Evolutionary conservation across 2,797 vertebrate genomes (phyloP).

Genomic region (Notolepis coatsorum): DNA sequence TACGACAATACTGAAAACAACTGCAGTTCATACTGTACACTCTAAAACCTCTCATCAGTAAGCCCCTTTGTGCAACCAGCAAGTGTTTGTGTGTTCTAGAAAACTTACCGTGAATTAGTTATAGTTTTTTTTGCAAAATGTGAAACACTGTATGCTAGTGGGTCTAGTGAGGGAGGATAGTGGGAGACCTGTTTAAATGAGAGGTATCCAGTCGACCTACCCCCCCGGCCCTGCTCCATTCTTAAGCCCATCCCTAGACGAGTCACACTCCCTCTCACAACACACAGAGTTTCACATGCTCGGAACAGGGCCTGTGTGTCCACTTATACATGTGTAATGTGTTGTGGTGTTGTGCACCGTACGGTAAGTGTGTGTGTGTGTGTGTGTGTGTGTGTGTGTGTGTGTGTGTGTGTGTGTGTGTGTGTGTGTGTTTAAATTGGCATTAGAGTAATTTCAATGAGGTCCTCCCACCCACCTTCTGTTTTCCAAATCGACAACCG

Average conservation of each 20-base stretch:
- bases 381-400: slow-evolving; percentile 28
- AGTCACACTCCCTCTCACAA: slow-evolving; percentile 60
- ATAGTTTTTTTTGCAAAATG: slow-evolving; percentile 35
- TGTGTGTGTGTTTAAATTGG: slow-evolving; percentile 42
- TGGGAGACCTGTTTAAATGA: slow-evolving; percentile 33
- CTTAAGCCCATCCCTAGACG: slow-evolving; percentile 53
- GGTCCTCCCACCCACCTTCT: slow-evolving; percentile 51
- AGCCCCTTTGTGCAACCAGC: slow-evolving; percentile 82
- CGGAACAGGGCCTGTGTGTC: slow-evolving; percentile 59
- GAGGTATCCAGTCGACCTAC: slow-evolving; percentile 32
- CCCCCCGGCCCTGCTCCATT: slow-evolving; percentile 40
- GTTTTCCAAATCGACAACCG: slow-evolving; percentile 53
- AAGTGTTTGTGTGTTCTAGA: slow-evolving; percentile 39
- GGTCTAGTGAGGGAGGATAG: slow-evolving; percentile 47
- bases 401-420: background rate
- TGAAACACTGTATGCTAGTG: slow-evolving; percentile 31
- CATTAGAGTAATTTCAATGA: slow-evolving; percentile 42
- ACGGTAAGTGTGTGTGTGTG: background rate
- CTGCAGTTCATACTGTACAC: slow-evolving; percentile 3
- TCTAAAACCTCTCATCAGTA: slow-evolving; percentile 19
- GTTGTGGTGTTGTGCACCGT: slow-evolving; percentile 43
- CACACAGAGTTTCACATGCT: slow-evolving; percentile 78
- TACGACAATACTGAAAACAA: slow-evolving; percentile 52
- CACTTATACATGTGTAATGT: slow-evolving; percentile 73
- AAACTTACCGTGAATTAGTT: slow-evolving; percentile 78